Evolutionary conservation across 2,888 invertebrate genomes (phyloP).

Genomic region (Spisula solida): DNA sequence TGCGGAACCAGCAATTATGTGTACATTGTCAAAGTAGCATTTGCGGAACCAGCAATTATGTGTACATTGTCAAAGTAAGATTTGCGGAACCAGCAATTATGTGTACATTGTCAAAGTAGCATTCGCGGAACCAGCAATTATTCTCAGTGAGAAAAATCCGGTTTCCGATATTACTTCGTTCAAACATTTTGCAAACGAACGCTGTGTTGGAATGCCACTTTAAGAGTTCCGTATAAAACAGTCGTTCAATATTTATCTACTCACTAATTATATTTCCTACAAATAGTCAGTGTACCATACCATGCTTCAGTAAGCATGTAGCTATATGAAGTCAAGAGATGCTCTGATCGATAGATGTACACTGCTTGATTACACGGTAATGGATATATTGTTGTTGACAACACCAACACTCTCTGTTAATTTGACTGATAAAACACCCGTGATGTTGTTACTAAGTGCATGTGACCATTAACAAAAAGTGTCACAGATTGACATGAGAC

Average conservation of each 20-base stretch:
- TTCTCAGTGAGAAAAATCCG: too few species aligned
- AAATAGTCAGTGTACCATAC: not conserved
- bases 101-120: too few species aligned
- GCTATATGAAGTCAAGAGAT: not conserved
- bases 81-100: too few species aligned
- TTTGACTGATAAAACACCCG: not conserved
- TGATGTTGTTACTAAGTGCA: not conserved
- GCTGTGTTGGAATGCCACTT: too few species aligned
- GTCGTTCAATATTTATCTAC: not conserved
- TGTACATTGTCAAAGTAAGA: too few species aligned
- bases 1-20: too few species aligned
- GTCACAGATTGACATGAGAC: not conserved
- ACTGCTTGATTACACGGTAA: not conserved
- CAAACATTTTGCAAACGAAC: too few species aligned
- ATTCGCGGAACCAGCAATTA: too few species aligned
- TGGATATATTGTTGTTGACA: not conserved
- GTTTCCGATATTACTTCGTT: too few species aligned
- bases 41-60: too few species aligned
- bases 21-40: too few species aligned
- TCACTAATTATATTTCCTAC: not conserved
- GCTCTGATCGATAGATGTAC: not conserved
- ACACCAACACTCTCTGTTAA: not conserved
- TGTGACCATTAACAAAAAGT: not conserved
- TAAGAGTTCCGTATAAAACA: not conserved
- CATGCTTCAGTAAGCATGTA: not conserved